Evolutionary conservation across 2,113 vertebrate genomes (phyloP).

Genomic region (Callospermophilus lateralis): DNA sequence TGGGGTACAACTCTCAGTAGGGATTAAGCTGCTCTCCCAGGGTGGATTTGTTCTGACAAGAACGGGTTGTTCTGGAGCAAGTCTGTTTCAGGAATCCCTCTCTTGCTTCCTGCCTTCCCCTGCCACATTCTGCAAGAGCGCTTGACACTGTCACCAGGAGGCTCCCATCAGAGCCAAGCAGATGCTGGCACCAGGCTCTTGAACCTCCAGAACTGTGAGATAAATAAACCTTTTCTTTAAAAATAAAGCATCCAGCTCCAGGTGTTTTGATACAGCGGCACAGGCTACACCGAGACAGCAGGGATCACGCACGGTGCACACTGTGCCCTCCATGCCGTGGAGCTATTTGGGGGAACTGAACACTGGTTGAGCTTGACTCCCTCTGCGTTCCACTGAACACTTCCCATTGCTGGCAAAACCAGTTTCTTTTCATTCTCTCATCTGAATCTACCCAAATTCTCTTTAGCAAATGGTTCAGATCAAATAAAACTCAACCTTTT

Average conservation of each 20-base stretch:
- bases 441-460: not conserved
- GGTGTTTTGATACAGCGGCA: not conserved
- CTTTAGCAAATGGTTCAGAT: slow-evolving; percentile 7
- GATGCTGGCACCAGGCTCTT: not conserved
- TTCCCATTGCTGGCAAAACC: not conserved
- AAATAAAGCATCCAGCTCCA: not conserved
- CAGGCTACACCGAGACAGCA: not conserved
- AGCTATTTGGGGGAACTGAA: not conserved
- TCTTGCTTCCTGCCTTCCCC: not conserved
- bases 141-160: not conserved
- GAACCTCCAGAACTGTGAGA: not conserved
- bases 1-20: not conserved
- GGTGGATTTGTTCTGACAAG: no score
- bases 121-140: not conserved
- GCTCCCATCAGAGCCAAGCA: not conserved
- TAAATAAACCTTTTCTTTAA: not conserved
- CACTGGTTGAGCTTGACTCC: not conserved
- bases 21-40: not conserved
- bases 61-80: not conserved
- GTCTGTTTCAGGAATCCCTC: no score
- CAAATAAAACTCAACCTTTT: slow-evolving; percentile 26
- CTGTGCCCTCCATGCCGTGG: fast-evolving
- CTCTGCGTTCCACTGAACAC: not conserved
- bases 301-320: fast-evolving
- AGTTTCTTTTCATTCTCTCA: not conserved